A percentile compares a stretch with the other conserved stretches of the same genome.
Conservation (phyloP, 2,888 invertebrate genomes). For the Rhogogaster chlorosoma region DNA sequence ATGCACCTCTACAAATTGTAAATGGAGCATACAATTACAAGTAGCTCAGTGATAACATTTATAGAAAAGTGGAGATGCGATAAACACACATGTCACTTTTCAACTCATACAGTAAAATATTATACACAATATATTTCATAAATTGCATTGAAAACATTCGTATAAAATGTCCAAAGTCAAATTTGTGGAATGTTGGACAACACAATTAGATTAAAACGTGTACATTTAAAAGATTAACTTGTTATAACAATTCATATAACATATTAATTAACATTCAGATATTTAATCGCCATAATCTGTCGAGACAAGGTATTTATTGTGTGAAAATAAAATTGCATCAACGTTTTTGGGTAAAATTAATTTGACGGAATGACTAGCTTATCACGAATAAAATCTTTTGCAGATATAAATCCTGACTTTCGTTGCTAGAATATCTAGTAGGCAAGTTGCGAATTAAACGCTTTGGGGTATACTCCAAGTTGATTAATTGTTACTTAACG, state of each 20-base stretch:
- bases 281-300: not conserved
- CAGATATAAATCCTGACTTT: slow-evolving; percentile 2
- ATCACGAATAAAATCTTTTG: not conserved
- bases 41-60: not conserved
- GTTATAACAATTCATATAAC: slow-evolving; percentile 26
- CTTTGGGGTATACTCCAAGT: not conserved
- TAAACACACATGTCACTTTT: not conserved
- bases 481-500: not conserved
- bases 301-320: not conserved
- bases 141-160: slow-evolving; percentile 9
- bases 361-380: slow-evolving; percentile 26
- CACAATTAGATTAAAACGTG: not conserved
- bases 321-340: not conserved
- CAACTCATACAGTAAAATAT: slow-evolving; percentile 10
- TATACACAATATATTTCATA: not conserved
- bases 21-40: slow-evolving; percentile 11
- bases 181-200: slow-evolving; percentile 34
- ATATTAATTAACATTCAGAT: not conserved
- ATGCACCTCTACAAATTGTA: slow-evolving; percentile 18
- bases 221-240: not conserved
- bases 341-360: not conserved
- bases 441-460: not conserved
- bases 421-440: slow-evolving; percentile 13
- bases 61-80: slow-evolving; percentile 12
- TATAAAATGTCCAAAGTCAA: slow-evolving; percentile 19